These are phyloP conservation scores for Oncorhynchus nerka DNA, from an alignment of 2,113 vertebrate genomes.

Conservation along the genomic window DNA sequence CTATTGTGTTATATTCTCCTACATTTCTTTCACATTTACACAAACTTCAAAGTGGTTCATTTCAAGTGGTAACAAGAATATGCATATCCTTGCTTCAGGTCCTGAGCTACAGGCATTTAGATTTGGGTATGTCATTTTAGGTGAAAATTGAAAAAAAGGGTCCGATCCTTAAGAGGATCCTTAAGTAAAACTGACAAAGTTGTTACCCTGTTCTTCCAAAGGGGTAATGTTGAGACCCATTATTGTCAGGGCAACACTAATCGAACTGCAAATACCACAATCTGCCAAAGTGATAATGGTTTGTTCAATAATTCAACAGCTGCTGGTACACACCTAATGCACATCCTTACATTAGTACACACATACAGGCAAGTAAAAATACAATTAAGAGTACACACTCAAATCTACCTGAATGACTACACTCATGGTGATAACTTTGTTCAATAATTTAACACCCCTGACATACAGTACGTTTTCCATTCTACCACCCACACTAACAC, in stretches of 20 bases:
- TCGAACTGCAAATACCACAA: conserved; percentile 61
- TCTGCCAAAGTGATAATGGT: conserved; percentile 55
- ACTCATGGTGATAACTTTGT: conserved; percentile 51
- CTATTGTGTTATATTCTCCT: no score
- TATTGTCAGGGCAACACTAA: conserved; percentile 57
- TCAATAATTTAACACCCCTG: conserved; percentile 66
- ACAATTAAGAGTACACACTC: conserved; percentile 14
- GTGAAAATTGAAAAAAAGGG: no score
- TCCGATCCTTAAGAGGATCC: no score
- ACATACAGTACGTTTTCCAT: not conserved
- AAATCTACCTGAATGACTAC: conserved; percentile 60
- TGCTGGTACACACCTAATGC: conserved; percentile 51
- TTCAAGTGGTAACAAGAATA: no score
- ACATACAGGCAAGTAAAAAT: conserved; percentile 14
- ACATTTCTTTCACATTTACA: no score
- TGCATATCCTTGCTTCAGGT: no score
- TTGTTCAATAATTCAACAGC: conserved; percentile 68
- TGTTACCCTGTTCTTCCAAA: conserved; percentile 56
- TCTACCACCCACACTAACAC: no score
- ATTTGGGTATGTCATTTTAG: no score
- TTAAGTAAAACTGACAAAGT: conserved; percentile 35
- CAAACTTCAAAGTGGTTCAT: no score
- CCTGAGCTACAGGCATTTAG: no score
- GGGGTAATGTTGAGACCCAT: conserved; percentile 57
- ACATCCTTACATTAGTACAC: no score